phyloP scores from a whole-genome alignment of 2,797 vertebrate species.

The Hoplostethus mediterraneus region DNA sequence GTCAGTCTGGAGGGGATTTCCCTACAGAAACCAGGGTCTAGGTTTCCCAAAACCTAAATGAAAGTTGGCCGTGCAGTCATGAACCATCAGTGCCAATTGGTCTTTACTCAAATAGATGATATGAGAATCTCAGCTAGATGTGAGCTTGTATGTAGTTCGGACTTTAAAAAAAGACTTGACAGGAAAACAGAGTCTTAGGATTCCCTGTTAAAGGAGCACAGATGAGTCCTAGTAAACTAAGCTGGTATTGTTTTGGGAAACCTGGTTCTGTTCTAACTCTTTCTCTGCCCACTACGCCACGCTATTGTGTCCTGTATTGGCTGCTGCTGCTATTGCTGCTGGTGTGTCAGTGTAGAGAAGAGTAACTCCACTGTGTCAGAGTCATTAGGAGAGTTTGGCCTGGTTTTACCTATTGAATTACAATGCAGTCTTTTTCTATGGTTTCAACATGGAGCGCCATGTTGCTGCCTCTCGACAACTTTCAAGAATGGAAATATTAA shows the following conservation, averaged over 20 bases:
- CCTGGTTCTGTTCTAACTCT: slow-evolving; percentile 71
- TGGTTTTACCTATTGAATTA: slow-evolving; percentile 59
- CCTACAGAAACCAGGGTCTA: slow-evolving; percentile 62
- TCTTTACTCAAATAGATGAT: slow-evolving; percentile 6
- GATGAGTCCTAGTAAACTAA: slow-evolving; percentile 9
- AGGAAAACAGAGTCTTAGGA: background rate
- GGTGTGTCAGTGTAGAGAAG: slow-evolving; percentile 68
- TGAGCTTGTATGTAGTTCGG: slow-evolving; percentile 2
- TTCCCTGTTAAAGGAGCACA: slow-evolving; percentile 14
- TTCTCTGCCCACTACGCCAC: slow-evolving; percentile 85
- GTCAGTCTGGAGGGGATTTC: slow-evolving; percentile 77
- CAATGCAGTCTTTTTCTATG: slow-evolving; percentile 59
- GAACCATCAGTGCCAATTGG: too few relatives aligned
- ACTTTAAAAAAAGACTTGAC: background rate
- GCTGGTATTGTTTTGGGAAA: slow-evolving; percentile 70
- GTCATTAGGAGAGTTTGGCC: slow-evolving; percentile 63
- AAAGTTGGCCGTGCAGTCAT: background rate
- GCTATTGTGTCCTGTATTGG: slow-evolving; percentile 70
- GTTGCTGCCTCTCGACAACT: slow-evolving; percentile 66
- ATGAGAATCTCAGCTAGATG: slow-evolving; percentile 30
- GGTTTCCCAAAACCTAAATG: slow-evolving; percentile 73
- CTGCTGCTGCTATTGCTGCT: slow-evolving; percentile 76
- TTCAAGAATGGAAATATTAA: slow-evolving; percentile 38
- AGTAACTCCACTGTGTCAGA: slow-evolving; percentile 75
- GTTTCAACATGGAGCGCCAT: slow-evolving; percentile 58